Evolutionary conservation across 1,140 invertebrate genomes (phyloP).

Genomic region (Laodelphax striatellus): DNA sequence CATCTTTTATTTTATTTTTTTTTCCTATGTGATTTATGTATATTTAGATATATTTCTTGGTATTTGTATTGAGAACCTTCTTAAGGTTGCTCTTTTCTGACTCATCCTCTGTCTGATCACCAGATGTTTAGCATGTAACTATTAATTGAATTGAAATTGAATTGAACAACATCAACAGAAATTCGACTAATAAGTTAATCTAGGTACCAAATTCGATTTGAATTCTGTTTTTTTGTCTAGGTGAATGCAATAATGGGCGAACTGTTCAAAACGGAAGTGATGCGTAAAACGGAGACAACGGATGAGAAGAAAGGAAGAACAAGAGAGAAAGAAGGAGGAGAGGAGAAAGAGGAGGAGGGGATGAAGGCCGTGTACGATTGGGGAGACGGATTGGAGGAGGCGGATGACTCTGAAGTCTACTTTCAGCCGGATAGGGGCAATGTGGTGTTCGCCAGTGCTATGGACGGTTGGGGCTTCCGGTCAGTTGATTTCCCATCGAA

Average conservation of each 20-base stretch:
- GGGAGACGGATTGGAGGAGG: slow-evolving; percentile 69
- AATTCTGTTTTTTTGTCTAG: slow-evolving; percentile 24
- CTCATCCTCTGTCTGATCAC: no score
- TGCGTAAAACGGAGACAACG: slow-evolving; percentile 32
- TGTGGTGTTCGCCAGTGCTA: slow-evolving; percentile 91
- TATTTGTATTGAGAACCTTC: no score
- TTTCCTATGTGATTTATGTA: no score
- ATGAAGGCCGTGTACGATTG: slow-evolving; percentile 40
- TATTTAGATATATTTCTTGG: no score
- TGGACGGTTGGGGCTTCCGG: slow-evolving; percentile 95
- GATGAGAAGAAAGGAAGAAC: slow-evolving; percentile 7
- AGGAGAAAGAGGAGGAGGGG: no score
- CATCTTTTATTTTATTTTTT: no score
- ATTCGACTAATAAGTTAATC: no score
- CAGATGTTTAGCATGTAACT: no score
- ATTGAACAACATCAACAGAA: no score
- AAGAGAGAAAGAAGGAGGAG: neutral
- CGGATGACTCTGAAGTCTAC: slow-evolving; percentile 80
- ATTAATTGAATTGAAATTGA: no score
- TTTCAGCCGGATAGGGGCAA: slow-evolving; percentile 89
- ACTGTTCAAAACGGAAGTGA: slow-evolving; percentile 72
- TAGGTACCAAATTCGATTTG: no score
- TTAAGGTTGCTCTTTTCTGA: no score
- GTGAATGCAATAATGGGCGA: slow-evolving; percentile 89
- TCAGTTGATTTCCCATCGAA: slow-evolving; percentile 22